Base-by-base conservation (phyloP, 2,888 invertebrate genomes). In the Hyposoter didymator region DNA sequence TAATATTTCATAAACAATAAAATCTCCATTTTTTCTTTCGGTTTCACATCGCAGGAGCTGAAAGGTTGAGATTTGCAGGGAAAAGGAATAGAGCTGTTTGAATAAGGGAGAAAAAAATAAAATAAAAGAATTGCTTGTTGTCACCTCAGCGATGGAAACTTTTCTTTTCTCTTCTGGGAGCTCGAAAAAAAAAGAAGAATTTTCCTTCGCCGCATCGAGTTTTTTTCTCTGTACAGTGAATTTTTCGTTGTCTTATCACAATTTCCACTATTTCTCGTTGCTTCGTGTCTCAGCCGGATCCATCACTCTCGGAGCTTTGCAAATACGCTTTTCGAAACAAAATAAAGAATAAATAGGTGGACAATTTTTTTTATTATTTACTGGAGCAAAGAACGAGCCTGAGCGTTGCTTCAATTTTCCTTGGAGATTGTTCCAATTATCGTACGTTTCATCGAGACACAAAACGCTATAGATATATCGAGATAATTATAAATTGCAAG, bases 351-450 rank as follows among this genome's bases (percentile, higher is more conserved):
- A 67, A 47, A 28, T 55, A 45, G 0, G 35, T 17, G 59, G 74
- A 28, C 55, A 69, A 75, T 62, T 78, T 78, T 75, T 85, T 85
- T 78, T 78, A 78, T 85, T 85, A 78, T 82, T 82, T 47, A 82
- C 82, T 74, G 35, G 55, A 35, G 45, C 17, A 52, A 32, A 17
- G 39, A 73, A 45, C 28, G 22, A 62, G 52, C 22, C 64, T 35
- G 3, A 19, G 75, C 49, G 43, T 66, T 72, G 79, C 78, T 81
- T 84, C 64, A 81, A 74, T 84, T 81, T 81, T 70, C 67, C 62
- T 47, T 45, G 49, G 62, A 28, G 49, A 64, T 73, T 52, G 70
- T 78, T 86, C 75, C 75, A 86, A 86, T 84, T 84, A 86, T 82
- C 67, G 64, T 66, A 72, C 55, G 66, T 81, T 78, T 55, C 39